Evolutionary conservation across 2,113 vertebrate species (phyloP).

Genomic region (Oceanodroma tethys): DNA sequence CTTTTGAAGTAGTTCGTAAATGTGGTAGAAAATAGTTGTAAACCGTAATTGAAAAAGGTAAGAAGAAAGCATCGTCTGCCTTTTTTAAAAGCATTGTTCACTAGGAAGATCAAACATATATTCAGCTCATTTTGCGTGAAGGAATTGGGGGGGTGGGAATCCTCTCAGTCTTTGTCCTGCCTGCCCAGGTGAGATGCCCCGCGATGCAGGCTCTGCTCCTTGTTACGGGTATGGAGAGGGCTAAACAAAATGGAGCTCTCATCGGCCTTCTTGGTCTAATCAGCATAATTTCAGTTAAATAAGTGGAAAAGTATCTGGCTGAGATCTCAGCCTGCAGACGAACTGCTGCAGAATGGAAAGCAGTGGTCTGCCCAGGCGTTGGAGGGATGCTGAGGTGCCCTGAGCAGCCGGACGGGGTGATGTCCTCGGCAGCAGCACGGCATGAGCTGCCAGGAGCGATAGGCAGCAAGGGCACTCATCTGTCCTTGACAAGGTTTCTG

Average conservation of each 20-base stretch:
- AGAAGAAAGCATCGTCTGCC: not conserved
- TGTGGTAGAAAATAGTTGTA: not conserved
- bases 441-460: not conserved
- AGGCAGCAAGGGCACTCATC: not conserved
- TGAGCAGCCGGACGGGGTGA: not conserved
- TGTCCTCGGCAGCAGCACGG: not conserved
- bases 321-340: not conserved
- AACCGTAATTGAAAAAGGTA: conserved; percentile 37
- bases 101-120: not conserved
- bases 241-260: not conserved
- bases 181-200: not conserved
- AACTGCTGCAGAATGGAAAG: not conserved
- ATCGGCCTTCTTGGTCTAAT: not conserved
- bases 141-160: not conserved
- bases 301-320: not conserved
- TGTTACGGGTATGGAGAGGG: accelerated
- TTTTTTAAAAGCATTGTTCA: not conserved
- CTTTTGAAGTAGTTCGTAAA: conserved; percentile 16
- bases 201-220: accelerated
- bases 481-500: not conserved
- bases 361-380: accelerated
- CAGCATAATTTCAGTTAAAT: not conserved
- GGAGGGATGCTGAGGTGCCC: not conserved
- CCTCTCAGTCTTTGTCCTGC: not conserved
- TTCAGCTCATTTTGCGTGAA: not conserved